A percentile compares a stretch with the other conserved stretches of the same genome.
phyloP scores from a whole-genome alignment of 2,797 vertebrate species.

The Falco peregrinus region DNA sequence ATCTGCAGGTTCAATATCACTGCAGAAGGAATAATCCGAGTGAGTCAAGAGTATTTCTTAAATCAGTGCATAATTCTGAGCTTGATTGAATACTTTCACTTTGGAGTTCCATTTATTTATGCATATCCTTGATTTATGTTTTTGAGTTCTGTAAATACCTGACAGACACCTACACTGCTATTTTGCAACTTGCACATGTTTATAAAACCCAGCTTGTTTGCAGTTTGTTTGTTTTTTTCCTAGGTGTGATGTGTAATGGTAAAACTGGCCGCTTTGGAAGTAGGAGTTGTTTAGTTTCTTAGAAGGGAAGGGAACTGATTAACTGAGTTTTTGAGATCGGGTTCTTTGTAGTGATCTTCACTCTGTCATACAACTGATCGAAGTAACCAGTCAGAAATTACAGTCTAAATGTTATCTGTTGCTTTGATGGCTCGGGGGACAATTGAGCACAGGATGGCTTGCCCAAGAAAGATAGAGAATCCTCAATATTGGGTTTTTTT shows the following conservation, averaged over 20 bases:
- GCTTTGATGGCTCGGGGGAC: background rate
- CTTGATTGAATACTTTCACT: accelerated
- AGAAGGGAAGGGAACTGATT: background rate
- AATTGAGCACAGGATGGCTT: background rate
- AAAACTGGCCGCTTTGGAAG: background rate
- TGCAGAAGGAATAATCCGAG: background rate
- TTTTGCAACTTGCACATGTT: background rate
- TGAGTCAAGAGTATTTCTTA: background rate
- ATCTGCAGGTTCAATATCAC: background rate
- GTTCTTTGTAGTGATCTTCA: background rate
- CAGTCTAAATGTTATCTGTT: background rate
- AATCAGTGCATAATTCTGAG: background rate
- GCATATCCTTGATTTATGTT: background rate
- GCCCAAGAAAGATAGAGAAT: background rate
- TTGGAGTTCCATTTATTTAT: background rate
- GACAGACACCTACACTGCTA: background rate
- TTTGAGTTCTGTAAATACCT: background rate
- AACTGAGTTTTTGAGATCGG: background rate
- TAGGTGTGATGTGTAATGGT: background rate
- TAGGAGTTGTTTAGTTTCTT: background rate
- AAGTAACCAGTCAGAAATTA: background rate
- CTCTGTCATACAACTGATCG: background rate
- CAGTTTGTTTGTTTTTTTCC: background rate
- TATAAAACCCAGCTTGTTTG: background rate
- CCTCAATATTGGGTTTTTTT: background rate